These are phyloP conservation scores for Columba livia DNA, from an alignment of 2,113 vertebrate genomes.

Conservation along the genomic window DNA sequence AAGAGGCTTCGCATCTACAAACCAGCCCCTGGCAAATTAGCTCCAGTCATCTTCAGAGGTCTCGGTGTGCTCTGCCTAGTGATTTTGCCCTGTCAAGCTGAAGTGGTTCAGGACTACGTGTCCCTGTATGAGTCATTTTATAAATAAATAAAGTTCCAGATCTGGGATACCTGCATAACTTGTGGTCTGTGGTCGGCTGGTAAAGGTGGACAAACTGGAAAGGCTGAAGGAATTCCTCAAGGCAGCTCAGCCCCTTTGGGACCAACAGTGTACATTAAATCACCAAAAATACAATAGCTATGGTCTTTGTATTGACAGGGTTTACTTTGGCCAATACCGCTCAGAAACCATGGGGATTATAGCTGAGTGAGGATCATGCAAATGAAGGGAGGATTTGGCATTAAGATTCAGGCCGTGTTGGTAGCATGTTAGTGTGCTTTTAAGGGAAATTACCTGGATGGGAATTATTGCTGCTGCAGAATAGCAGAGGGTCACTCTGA, in stretches of 20 bases:
- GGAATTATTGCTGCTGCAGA: neutral
- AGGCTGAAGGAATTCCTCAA: neutral
- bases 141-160: slow-evolving; percentile 62
- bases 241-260: neutral
- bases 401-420: rapidly evolving
- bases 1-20: neutral
- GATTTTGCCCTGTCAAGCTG: neutral
- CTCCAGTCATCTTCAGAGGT: neutral
- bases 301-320: neutral
- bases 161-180: neutral
- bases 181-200: slow-evolving; percentile 1
- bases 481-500: neutral
- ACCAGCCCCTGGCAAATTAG: neutral
- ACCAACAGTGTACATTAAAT: neutral
- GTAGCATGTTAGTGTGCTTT: neutral
- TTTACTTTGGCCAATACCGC: neutral
- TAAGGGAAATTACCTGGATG: neutral
- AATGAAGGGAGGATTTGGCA: neutral
- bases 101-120: neutral
- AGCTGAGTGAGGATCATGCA: neutral
- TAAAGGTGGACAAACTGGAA: neutral
- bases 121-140: slow-evolving; percentile 42
- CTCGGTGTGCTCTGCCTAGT: neutral
- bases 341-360: neutral
- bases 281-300: neutral